Evolutionary conservation across 2,113 vertebrate species (phyloP).

Genomic region (Asarcornis scutulata): DNA sequence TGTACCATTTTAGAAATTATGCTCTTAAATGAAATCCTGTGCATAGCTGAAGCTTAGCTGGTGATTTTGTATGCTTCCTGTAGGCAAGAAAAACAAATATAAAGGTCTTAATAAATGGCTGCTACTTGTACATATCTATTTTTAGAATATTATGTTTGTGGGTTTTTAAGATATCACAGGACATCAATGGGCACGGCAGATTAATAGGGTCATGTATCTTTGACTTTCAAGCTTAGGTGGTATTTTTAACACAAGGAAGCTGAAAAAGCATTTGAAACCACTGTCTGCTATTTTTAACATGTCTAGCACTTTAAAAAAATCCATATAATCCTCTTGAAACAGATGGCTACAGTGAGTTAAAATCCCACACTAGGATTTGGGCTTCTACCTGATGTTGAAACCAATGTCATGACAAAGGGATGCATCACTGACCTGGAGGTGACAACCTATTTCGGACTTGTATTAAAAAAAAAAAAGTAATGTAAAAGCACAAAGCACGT

Average conservation of each 20-base stretch:
- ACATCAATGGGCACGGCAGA: neutral
- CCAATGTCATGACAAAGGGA: neutral
- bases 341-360: conserved; percentile 63
- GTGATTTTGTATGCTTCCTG: neutral
- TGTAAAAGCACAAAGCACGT: neutral
- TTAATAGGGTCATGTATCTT: neutral
- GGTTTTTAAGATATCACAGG: neutral
- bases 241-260: conserved; percentile 1
- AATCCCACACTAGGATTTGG: conserved; percentile 30
- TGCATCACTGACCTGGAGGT: neutral
- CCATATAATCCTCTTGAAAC: conserved; percentile 65
- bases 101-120: neutral
- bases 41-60: neutral
- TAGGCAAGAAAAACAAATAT: neutral
- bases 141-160: neutral
- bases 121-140: neutral
- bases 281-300: conserved; percentile 61
- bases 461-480: neutral
- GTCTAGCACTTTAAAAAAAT: conserved; percentile 48
- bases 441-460: neutral
- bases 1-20: neutral
- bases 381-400: conserved; percentile 30
- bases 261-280: conserved; percentile 30
- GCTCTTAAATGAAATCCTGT: conserved; percentile 12
- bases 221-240: neutral